Evolutionary conservation across 2,797 vertebrate species (phyloP).

Genomic region (Pygocentrus nattereri): DNA sequence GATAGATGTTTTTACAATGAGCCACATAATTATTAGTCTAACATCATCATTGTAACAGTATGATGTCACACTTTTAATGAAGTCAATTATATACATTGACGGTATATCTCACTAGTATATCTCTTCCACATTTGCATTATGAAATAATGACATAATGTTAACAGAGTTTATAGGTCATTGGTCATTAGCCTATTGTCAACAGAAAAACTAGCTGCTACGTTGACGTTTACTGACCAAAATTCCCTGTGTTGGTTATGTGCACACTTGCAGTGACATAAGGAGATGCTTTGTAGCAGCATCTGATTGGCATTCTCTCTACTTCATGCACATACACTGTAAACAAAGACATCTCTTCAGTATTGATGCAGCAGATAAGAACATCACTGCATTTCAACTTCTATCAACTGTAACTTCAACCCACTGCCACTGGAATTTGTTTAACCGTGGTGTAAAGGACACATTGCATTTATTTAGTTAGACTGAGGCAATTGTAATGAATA

Average conservation of each 20-base stretch:
- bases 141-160: not conserved
- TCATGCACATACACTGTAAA: constrained; percentile 26
- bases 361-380: constrained; percentile 30
- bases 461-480: constrained; percentile 63
- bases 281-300: not conserved
- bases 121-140: not conserved
- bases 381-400: constrained; percentile 47
- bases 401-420: constrained; percentile 42
- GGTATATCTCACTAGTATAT: not conserved
- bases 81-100: too few relatives aligned
- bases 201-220: not conserved
- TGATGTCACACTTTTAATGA: too few relatives aligned
- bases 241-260: not conserved
- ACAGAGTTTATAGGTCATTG: not conserved
- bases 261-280: not conserved
- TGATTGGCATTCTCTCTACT: constrained; percentile 3
- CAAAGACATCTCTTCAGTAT: constrained; percentile 20
- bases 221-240: not conserved
- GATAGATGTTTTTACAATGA: too few relatives aligned
- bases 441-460: constrained; percentile 63
- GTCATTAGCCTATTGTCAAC: not conserved
- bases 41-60: too few relatives aligned
- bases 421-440: constrained; percentile 58
- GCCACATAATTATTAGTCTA: too few relatives aligned
- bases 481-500: constrained; percentile 61